phyloP scores from a whole-genome alignment of 2,888 invertebrate genomes.

The Siphonodentalium dalli region DNA sequence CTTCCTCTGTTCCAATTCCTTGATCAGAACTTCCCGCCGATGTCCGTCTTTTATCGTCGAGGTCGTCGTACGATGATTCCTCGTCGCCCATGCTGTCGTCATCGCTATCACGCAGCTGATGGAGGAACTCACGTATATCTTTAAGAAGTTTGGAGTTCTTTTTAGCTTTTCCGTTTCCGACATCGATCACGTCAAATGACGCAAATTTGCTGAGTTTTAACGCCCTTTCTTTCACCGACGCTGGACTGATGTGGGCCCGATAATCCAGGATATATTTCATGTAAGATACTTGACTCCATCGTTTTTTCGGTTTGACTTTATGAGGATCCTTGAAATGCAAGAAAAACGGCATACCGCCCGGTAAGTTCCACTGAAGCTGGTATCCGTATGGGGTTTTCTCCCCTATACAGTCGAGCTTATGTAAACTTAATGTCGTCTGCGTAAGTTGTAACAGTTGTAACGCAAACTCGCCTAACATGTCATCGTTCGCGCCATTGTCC shows the following conservation, averaged over 20 bases:
- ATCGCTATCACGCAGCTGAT: too few species aligned
- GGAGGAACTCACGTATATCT: too few species aligned
- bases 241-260: slow-evolving; percentile 14
- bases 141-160: too few species aligned
- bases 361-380: slow-evolving; percentile 39
- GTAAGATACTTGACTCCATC: slow-evolving; percentile 56
- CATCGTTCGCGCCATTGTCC: slow-evolving; percentile 44
- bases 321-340: slow-evolving; percentile 47
- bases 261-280: slow-evolving; percentile 44
- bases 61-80: neutral
- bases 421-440: slow-evolving; percentile 31
- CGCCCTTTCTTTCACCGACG: neutral
- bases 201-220: neutral
- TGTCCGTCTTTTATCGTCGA: neutral
- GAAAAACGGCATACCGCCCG: slow-evolving; percentile 43
- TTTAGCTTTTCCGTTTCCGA: neutral
- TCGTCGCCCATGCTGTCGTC: too few species aligned
- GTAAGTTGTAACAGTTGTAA: slow-evolving; percentile 42
- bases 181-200: neutral
- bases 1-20: slow-evolving; percentile 26
- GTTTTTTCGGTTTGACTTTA: slow-evolving; percentile 48
- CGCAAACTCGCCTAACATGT: slow-evolving; percentile 41
- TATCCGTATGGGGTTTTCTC: slow-evolving; percentile 46
- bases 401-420: slow-evolving; percentile 29
- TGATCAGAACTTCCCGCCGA: slow-evolving; percentile 27